A percentile compares a stretch with the other conserved stretches of the same genome.
These are phyloP conservation scores for Herpailurus yagouaroundi DNA, from an alignment of 2,113 vertebrate genomes.

Conservation along the genomic window DNA sequence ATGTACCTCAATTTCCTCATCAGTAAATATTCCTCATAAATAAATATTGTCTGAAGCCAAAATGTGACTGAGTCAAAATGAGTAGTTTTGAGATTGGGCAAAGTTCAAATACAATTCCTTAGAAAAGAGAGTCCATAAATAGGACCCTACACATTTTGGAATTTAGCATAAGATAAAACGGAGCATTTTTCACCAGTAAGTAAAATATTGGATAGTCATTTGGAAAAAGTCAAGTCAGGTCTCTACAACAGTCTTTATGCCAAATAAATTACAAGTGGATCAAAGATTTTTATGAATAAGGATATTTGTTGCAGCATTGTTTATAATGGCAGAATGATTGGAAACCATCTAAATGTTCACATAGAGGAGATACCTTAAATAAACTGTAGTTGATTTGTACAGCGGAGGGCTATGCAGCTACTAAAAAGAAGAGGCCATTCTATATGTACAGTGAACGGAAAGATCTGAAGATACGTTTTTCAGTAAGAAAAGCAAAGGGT, in stretches of 20 bases:
- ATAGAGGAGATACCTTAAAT: background rate
- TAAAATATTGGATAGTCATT: background rate
- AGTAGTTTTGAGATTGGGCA: background rate
- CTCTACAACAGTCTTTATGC: background rate
- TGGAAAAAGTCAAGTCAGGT: background rate
- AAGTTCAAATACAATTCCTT: conserved; percentile 7
- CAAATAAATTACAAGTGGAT: background rate
- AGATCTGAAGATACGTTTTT: background rate
- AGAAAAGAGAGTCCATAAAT: background rate
- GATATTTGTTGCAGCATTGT: background rate
- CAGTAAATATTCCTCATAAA: conserved; percentile 12
- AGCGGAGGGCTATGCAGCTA: background rate
- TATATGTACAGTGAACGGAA: background rate
- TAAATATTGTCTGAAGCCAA: background rate
- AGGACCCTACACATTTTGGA: background rate
- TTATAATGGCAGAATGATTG: background rate
- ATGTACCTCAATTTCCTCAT: background rate
- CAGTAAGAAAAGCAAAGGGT: background rate
- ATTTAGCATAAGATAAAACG: background rate
- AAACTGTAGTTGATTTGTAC: background rate
- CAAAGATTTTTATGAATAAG: background rate
- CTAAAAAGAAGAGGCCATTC: background rate
- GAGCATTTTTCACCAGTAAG: background rate
- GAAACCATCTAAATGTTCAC: background rate
- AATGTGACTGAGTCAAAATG: background rate